phyloP scores from a whole-genome alignment of 2,113 vertebrate genomes.

The Hypanus sabinus region DNA sequence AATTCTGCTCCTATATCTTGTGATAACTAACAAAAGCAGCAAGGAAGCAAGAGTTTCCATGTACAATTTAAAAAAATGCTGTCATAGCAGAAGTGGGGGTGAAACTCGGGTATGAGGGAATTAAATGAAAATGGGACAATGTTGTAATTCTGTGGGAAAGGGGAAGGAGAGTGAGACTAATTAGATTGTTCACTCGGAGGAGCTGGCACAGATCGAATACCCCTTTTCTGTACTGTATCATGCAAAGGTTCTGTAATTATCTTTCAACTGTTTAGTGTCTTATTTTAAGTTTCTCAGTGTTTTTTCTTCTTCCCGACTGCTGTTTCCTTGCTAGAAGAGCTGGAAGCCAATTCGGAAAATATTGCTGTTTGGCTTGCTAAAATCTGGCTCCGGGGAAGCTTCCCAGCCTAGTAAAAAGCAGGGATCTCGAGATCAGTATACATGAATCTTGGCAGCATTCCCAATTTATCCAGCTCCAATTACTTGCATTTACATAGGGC shows the following conservation, averaged over 20 bases:
- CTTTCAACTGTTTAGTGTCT: background rate
- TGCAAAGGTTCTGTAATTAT: background rate
- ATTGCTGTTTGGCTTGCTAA: background rate
- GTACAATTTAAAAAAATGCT: too few relatives aligned
- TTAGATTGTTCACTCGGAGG: too few relatives aligned
- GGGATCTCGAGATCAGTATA: background rate
- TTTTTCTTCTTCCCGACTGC: background rate
- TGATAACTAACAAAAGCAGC: background rate
- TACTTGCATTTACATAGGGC: background rate
- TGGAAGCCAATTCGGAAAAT: slow-evolving; percentile 23
- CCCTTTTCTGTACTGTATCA: background rate
- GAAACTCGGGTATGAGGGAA: too few relatives aligned
- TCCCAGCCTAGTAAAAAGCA: background rate
- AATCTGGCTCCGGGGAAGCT: background rate
- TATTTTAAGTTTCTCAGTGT: background rate
- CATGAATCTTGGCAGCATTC: background rate
- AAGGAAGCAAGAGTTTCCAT: background rate
- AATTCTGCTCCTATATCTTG: too few relatives aligned
- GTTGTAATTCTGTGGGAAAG: too few relatives aligned
- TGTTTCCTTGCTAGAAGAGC: background rate
- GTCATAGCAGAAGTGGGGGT: too few relatives aligned
- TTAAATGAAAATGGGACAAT: too few relatives aligned
- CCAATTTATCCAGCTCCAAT: background rate
- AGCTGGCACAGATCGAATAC: too few relatives aligned
- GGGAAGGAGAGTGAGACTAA: too few relatives aligned